Evolutionary conservation across 2,113 vertebrate genomes (phyloP), one percentile per base, ranked within the genome.

Genomic region (Barbus barbus): DNA sequence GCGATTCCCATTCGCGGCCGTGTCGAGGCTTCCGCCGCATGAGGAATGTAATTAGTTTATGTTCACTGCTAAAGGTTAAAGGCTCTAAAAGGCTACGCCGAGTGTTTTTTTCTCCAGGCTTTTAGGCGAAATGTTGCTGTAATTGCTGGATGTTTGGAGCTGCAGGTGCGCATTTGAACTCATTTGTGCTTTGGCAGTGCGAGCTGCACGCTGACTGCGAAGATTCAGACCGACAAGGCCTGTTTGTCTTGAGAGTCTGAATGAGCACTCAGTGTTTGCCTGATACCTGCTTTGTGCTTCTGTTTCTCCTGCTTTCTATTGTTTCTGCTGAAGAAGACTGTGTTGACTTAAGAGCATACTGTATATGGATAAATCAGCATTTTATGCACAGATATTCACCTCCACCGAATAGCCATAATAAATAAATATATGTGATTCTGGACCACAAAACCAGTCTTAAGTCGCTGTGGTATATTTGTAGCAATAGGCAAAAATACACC

Each of bases 21-120:
- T 44, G 41, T 11, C 88, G 89, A 89, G 41, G 86, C 87, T 87
- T 88, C 83, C 90, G 90, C 90, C 89, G 77, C 83, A 83, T 88
- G 91, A 85, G 84, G 95, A 94, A 94, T 91, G 92, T 95, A 94
- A 96, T 96, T 95, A 96, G 94, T 96, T 96, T 95, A 95, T 95
- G 94, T 94, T 95, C 92, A 91, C 94, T 95, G 93, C 89, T 92
- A 93, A 93, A 95, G 94, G 95, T 95, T 92, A 92, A 91, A 93
- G 95, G 93, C 93, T 91, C 95, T 95, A 92, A 92, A 91, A 93
- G 95, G 93, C 93, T 91, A 94, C 82, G 65, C 65, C 2, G 89
- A 94, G 74, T 95, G 75, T 41, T 60, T 84, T 94, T 93, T 93
- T 92, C 93, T 90, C 93, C 93, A 93, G 95, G 93, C 93, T 93